Conservation (phyloP, 1,140 invertebrate species). For the Bombus affinis region DNA sequence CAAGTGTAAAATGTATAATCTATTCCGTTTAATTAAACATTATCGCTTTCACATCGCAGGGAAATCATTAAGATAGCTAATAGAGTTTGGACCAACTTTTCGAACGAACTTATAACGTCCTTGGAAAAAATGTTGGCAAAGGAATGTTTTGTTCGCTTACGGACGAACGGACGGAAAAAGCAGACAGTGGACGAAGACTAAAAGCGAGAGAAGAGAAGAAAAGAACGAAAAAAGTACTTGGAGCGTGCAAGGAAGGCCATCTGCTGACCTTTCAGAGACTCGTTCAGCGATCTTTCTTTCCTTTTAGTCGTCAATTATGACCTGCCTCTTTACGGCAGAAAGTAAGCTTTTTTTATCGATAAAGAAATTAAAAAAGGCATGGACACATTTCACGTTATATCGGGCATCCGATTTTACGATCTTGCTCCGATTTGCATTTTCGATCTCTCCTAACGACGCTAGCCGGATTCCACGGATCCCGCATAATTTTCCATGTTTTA, state of each 20-base stretch:
- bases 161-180: too few relatives aligned
- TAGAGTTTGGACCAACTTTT: not conserved
- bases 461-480: not conserved
- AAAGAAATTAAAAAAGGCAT: not conserved
- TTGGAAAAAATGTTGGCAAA: not conserved
- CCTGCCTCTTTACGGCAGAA: not conserved
- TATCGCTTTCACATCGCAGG: constrained; percentile 4
- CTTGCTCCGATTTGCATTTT: not conserved
- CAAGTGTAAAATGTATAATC: not conserved
- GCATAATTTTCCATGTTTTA: not conserved
- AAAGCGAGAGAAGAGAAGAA: constrained; percentile 22
- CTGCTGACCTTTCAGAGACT: constrained; percentile 69
- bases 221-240: constrained; percentile 16
- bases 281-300: constrained; percentile 35
- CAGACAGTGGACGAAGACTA: constrained; percentile 34
- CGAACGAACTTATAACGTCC: not conserved
- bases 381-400: not conserved
- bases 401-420: not conserved
- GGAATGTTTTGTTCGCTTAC: constrained; percentile 16
- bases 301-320: not conserved
- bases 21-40: not conserved
- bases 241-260: constrained; percentile 64
- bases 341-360: not conserved
- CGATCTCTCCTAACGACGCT: too few relatives aligned
- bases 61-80: not conserved